A percentile compares a stretch with the other conserved stretches of the same genome.
These are phyloP conservation scores for Phoenicopterus ruber DNA, from an alignment of 2,113 vertebrate species.

Conservation along the genomic window DNA sequence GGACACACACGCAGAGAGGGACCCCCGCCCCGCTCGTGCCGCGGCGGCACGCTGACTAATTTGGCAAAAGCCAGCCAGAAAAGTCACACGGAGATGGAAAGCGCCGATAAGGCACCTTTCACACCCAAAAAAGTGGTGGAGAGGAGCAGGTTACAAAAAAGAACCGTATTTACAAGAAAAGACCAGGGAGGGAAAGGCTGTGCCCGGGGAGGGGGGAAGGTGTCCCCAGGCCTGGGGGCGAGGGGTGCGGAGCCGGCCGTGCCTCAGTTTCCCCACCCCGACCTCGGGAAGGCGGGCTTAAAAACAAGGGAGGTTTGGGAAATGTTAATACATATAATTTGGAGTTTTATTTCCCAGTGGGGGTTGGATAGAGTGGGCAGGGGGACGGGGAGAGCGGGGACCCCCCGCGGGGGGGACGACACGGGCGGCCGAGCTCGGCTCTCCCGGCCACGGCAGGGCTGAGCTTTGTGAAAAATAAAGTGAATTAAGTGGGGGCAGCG, in stretches of 20 bases:
- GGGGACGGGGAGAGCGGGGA: no score
- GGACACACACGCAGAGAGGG: no score
- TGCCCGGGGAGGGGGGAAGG: background rate
- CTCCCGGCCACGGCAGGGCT: no score
- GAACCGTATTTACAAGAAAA: conserved; percentile 17
- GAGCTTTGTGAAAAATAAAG: background rate
- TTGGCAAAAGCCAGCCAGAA: background rate
- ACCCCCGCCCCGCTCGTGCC: background rate
- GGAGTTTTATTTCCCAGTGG: background rate
- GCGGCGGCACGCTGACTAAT: background rate
- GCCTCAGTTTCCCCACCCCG: background rate
- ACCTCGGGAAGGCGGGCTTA: accelerated
- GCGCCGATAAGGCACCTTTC: background rate
- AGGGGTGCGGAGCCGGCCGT: background rate
- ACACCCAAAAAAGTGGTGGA: background rate
- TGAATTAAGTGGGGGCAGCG: background rate
- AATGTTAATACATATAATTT: accelerated
- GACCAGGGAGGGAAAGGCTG: background rate
- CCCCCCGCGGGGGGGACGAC: accelerated
- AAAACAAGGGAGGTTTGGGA: accelerated
- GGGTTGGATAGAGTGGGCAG: accelerated
- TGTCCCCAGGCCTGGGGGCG: background rate
- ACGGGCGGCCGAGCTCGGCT: background rate
- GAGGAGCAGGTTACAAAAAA: conserved; percentile 28
- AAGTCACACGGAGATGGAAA: background rate